phyloP scores from a whole-genome alignment of 2,113 vertebrate genomes.

The Glaucidium brasilianum region DNA sequence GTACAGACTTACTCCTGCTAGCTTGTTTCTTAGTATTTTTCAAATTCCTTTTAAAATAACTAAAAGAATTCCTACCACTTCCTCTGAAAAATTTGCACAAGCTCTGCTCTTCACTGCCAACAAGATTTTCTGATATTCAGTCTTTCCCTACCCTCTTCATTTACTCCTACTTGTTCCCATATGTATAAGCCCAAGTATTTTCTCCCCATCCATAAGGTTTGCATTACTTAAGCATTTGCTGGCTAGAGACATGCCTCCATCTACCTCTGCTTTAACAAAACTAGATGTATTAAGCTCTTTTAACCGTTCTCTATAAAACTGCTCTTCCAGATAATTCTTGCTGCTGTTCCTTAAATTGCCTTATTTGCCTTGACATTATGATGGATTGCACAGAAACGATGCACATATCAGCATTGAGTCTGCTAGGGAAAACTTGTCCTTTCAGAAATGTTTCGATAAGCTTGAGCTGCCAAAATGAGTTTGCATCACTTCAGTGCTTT shows the following conservation, averaged over 20 bases:
- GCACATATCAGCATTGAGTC: neutral
- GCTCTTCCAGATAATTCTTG: slow-evolving; percentile 12
- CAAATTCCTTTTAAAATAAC: neutral
- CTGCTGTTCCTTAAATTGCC: neutral
- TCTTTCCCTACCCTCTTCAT: neutral
- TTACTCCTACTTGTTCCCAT: slow-evolving; percentile 7
- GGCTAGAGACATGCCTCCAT: neutral
- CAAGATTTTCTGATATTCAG: neutral
- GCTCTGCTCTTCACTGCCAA: neutral
- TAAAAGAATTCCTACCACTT: neutral
- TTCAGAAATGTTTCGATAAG: slow-evolving; percentile 11
- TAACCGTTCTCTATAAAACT: slow-evolving; percentile 7
- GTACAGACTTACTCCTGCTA: neutral
- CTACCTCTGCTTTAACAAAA: neutral
- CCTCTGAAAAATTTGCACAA: neutral
- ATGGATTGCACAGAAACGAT: neutral
- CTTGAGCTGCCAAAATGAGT: neutral
- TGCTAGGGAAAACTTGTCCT: neutral
- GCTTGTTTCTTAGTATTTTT: neutral
- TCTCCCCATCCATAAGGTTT: neutral
- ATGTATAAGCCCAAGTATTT: slow-evolving; percentile 1
- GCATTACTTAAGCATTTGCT: slow-evolving; percentile 11
- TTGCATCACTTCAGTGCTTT: neutral
- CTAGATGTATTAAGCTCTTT: neutral
- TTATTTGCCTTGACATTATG: neutral